Base-by-base conservation (phyloP, 2,797 vertebrate species). In the Tinamus major region DNA sequence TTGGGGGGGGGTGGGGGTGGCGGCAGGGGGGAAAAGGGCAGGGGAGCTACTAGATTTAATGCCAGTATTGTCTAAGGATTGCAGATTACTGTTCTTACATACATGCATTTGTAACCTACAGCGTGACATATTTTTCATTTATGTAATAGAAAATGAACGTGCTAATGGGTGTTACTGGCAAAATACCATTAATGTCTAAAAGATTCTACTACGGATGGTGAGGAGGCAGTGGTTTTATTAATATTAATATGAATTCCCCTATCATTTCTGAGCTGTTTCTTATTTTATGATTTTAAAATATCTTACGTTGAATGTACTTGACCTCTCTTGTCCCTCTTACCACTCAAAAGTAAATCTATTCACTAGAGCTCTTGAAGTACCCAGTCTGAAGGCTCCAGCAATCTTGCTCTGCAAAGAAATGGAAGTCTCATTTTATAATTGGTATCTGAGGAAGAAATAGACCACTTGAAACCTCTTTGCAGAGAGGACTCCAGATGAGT, bases 281-380 rank as follows among this genome's bases (percentile, higher is more conserved):
- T 87, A 23, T 51, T 90, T 72, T 61, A 51, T 48, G 13, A 63
- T 86, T 83, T 95, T 72, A 80, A 90, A 92, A 87, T 90, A 84
- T 46, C 85, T 86, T 78, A 6, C 0, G 4, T 85, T 44, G 89
- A 81, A 85, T 35, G n/a, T n/a, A 85, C 81, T 95, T 96, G 87
- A 94, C 89, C 65, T 93, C 94, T 95, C 63, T 91, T 37, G 78
- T 44, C 55, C 63, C 59, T 18, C 55, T 95, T 85, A 74, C 16
- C 55, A 17, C 46, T 81, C 62, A 56, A 44, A 89, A 61, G 11
- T 24, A 48, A 49, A 80, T 85, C 67, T 93, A 39, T 94, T 95
- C 67, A 84, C 51, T 51, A 86, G 63, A 81, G 87, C 51, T 83
- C 82, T 95, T 91, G 69, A 93, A 78, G 72, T 76, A 81, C 44